These are phyloP conservation scores for Ecliptopera silaceata DNA, from an alignment of 2,888 invertebrate species.

Conservation along the genomic window DNA sequence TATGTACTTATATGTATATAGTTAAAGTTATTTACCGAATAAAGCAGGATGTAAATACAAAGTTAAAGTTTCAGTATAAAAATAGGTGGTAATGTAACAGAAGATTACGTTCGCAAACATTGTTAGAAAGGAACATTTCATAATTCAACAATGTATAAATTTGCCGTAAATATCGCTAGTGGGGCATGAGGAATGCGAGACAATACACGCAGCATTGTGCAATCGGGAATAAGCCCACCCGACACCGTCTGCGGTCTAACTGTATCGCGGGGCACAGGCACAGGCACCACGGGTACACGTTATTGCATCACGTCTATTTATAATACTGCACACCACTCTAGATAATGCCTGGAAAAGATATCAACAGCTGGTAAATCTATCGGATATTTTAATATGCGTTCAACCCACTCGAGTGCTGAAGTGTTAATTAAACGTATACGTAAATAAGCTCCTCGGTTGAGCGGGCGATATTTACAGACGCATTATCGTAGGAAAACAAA, in stretches of 20 bases:
- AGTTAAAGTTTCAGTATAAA: slow-evolving; percentile 1
- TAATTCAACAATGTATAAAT: slow-evolving; percentile 26
- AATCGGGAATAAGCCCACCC: slow-evolving; percentile 54
- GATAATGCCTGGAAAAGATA: slow-evolving; percentile 49
- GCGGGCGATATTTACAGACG: slow-evolving; percentile 65
- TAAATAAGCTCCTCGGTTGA: slow-evolving; percentile 57
- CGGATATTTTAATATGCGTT: slow-evolving; percentile 40
- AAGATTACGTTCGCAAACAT: slow-evolving; percentile 19
- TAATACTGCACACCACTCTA: slow-evolving; percentile 45
- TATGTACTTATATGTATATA: too few species aligned
- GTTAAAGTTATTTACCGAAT: too few species aligned
- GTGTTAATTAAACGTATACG: slow-evolving; percentile 67
- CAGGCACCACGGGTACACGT: slow-evolving; percentile 20
- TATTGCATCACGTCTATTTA: slow-evolving; percentile 48
- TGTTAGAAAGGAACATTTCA: slow-evolving; percentile 20
- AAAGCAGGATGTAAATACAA: slow-evolving; percentile 11
- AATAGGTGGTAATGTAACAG: slow-evolving; percentile 4
- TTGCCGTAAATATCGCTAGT: slow-evolving; percentile 39
- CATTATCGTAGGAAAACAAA: slow-evolving; percentile 72
- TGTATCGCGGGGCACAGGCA: slow-evolving; percentile 37
- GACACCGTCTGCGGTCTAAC: slow-evolving; percentile 59
- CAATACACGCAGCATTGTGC: slow-evolving; percentile 48
- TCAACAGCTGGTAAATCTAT: slow-evolving; percentile 45
- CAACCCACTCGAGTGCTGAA: slow-evolving; percentile 51
- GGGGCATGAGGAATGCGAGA: slow-evolving; percentile 48